These are phyloP conservation scores for Polyommatus iphigenia DNA, from an alignment of 2,888 invertebrate species.

Conservation along the genomic window DNA sequence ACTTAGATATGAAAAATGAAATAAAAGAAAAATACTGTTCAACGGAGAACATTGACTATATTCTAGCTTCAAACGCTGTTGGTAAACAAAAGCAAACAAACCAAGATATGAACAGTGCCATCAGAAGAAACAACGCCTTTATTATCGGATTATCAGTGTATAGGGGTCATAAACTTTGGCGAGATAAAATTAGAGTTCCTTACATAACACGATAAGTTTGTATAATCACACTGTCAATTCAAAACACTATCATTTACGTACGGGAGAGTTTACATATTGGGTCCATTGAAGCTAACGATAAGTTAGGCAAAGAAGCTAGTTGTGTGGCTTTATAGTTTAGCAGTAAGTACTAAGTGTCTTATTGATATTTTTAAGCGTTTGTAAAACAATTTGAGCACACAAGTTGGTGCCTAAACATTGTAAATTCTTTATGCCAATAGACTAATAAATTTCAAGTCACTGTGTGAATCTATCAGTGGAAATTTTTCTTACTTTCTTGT, in stretches of 20 bases:
- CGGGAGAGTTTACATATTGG: not conserved
- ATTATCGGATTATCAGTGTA: slow-evolving; percentile 30
- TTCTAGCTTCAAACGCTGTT: not conserved
- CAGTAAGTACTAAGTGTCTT: not conserved
- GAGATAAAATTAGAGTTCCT: slow-evolving; percentile 43
- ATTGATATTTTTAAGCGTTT: too few species aligned
- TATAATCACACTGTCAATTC: slow-evolving; percentile 32
- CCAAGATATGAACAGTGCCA: not conserved
- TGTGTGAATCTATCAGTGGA: too few species aligned
- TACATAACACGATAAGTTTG: slow-evolving; percentile 36
- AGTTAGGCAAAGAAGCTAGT: not conserved
- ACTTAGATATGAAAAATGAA: not conserved
- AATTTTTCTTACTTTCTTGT: not conserved
- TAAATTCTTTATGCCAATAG: too few species aligned
- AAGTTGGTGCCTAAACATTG: too few species aligned
- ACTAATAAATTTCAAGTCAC: too few species aligned
- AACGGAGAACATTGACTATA: not conserved
- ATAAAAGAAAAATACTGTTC: not conserved
- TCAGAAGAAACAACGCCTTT: not conserved
- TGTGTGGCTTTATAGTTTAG: not conserved
- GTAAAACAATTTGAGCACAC: too few species aligned
- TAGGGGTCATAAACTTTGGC: slow-evolving; percentile 59
- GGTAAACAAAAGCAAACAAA: slow-evolving; percentile 1
- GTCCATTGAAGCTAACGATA: not conserved
- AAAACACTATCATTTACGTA: slow-evolving; percentile 20